These are phyloP conservation scores for Merluccius polli DNA, from an alignment of 2,797 vertebrate genomes.

Conservation along the genomic window DNA sequence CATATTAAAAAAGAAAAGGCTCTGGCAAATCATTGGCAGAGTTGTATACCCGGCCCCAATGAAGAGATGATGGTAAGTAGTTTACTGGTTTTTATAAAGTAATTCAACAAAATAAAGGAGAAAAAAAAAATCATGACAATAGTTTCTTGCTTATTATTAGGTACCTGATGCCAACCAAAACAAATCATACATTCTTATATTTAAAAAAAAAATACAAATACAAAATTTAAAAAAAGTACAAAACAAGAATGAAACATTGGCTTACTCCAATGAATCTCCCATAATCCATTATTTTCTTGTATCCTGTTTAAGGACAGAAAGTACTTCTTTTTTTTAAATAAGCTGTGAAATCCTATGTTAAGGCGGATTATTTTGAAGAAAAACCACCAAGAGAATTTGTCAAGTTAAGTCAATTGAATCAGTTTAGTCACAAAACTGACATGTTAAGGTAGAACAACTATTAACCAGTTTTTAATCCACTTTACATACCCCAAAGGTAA, in stretches of 20 bases:
- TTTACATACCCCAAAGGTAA: not conserved
- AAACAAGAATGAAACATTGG: not conserved
- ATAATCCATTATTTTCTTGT: too few relatives aligned
- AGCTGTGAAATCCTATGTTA: not conserved
- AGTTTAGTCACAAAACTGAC: not conserved
- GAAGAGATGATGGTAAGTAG: not conserved
- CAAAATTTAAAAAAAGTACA: not conserved
- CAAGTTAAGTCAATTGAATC: not conserved
- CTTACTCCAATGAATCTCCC: slow-evolving; percentile 1
- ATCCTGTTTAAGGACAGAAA: not conserved
- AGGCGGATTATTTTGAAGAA: not conserved
- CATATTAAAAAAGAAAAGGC: not conserved
- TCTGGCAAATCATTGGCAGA: not conserved
- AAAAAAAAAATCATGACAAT: not conserved
- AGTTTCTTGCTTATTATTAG: not conserved
- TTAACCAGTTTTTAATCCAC: not conserved
- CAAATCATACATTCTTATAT: not conserved
- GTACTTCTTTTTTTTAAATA: not conserved
- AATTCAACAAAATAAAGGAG: not conserved
- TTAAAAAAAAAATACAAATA: not conserved
- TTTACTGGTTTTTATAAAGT: too few relatives aligned
- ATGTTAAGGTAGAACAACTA: not conserved
- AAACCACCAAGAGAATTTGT: not conserved
- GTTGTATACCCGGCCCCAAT: not conserved
- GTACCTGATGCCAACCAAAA: not conserved